Conservation (phyloP, 35 echinoderm and acorn worm genomes). For the Hemicentrotus pulcherrimus region DNA sequence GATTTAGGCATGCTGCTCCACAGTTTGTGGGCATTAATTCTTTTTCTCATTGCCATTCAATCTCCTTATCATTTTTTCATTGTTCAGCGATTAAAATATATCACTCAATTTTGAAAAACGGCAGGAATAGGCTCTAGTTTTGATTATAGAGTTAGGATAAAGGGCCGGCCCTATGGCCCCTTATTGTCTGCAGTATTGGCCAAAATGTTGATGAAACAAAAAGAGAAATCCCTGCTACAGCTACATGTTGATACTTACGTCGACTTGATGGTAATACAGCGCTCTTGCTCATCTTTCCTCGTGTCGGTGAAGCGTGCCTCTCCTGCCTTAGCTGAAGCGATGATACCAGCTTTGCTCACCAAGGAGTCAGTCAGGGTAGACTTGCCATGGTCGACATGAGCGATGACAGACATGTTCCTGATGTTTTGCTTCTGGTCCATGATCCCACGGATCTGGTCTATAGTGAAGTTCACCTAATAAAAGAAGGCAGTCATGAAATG, state of each 20-base stretch:
- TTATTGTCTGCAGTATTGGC: background rate
- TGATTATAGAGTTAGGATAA: too few relatives aligned
- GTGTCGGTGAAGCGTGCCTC: constrained; percentile 95
- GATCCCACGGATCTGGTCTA: constrained; percentile 93
- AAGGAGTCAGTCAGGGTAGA: constrained; percentile 97
- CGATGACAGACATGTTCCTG: constrained; percentile 98
- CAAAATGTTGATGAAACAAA: background rate
- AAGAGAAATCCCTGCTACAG: background rate
- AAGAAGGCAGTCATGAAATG: background rate
- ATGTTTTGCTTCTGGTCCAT: constrained; percentile 99
- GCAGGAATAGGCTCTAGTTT: too few relatives aligned
- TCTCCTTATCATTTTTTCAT: too few relatives aligned
- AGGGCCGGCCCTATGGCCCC: too few relatives aligned
- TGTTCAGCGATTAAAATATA: too few relatives aligned
- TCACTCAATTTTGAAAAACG: too few relatives aligned
- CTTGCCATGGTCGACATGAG: constrained; percentile 98
- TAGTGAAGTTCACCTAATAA: constrained; percentile 92
- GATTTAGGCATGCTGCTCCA: too few relatives aligned
- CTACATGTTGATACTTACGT: constrained; percentile 72
- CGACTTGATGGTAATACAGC: constrained; percentile 99
- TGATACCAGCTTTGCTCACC: constrained; percentile 97
- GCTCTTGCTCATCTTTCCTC: constrained; percentile 93
- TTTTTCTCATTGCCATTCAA: too few relatives aligned
- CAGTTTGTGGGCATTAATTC: too few relatives aligned
- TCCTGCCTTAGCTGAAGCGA: constrained; percentile 71